Base-by-base conservation (phyloP, 1,140 invertebrate genomes). In the Panagrolaimus sp. region DNA sequence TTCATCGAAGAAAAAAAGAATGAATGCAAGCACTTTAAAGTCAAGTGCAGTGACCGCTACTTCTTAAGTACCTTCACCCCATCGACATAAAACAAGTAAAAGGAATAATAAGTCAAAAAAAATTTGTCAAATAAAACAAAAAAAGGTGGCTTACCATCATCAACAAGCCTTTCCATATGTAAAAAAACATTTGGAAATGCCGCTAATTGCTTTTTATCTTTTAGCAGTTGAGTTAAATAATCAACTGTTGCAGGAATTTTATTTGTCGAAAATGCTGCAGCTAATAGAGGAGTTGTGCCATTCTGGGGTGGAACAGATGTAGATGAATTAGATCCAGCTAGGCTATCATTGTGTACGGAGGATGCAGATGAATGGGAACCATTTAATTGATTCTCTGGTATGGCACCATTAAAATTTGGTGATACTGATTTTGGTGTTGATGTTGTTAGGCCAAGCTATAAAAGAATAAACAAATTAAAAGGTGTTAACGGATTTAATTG, bases 121-220 rank as follows among this genome's bases (percentile, higher is more conserved):
- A 4, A 4, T 38, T 38, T 38, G 31, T 38, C 31, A 74, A 47
- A n/a, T n/a, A n/a, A 64, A 66, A 53, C 48, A 16, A 66, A 65
- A 63, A 38, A 13, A 84, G n/a, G n/a, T n/a, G n/a, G n/a, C 89
- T 89, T 89, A 98, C 96, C 96, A 91, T 99, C 95, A 84, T 99
- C 96, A 82, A 98, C 88, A 78, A 99, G 90, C 85, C 96, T 89
- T 87, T 99, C 96, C 82, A 97, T 89, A 87, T 99, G 96, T 86
- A 95, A 89, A 88, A 99, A 99, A 84, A 98, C 92, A 89, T 96
- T 97, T 74, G 96, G 95, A 87, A 98, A 96, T 84, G 94, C 94
- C 81, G 92, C 92, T 82, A 99, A 89, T 88, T 98, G 94, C 88
- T 98, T 98, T 88, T 96, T 94, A 89, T 99, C 96, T 89, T 98